Evolutionary conservation across 2,797 vertebrate species (phyloP), one percentile per base, ranked within the genome.

Genomic region (Ctenopoma kingsleyae): DNA sequence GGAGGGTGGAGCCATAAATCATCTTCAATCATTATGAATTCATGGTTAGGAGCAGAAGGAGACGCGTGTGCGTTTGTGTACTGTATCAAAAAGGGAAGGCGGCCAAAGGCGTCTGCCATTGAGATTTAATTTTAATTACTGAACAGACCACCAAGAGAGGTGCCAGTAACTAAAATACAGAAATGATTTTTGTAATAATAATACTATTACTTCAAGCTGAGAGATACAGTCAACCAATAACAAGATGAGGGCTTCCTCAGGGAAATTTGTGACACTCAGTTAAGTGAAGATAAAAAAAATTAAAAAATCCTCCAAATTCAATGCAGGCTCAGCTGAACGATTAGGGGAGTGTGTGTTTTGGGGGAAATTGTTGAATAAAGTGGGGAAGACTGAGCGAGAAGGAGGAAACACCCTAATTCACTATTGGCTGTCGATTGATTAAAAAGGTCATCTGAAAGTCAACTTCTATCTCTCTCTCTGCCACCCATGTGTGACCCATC

Each of bases 391-490:
- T n/a, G 49, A 74, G 62, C 25, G 36, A 50, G 51, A 56, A 56
- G 64, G 54, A 77, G 71, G 69, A 82, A 89, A 67, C 74, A 63
- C 77, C 82, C 82, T 50, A 56, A 80, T 85, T 86, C 76, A 76
- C 74, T 80, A 92, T 88, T 78, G 82, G 88, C 82, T 85, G 88
- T 86, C 82, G 32, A 92, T 91, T 92, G 89, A 93, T 94, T 89
- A 89, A 80, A 70, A 79, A 92, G 92, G 93, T 93, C 90, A 89
- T 87, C 64, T 92, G 88, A 93, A 93, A 93, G 93, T 90, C 89
- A 80, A 25, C 58, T 47, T 57, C 36, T 43, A 6, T 78, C 76
- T 69, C 70, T 73, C 68, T 67, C 63, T 67, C 20, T 67, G 56
- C 51, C 68, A 50, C 70, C 61, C 66, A 78, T n/a, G 52, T 69